Base-by-base conservation (phyloP, 2,797 vertebrate species). In the Ctenosaura bakeri region DNA sequence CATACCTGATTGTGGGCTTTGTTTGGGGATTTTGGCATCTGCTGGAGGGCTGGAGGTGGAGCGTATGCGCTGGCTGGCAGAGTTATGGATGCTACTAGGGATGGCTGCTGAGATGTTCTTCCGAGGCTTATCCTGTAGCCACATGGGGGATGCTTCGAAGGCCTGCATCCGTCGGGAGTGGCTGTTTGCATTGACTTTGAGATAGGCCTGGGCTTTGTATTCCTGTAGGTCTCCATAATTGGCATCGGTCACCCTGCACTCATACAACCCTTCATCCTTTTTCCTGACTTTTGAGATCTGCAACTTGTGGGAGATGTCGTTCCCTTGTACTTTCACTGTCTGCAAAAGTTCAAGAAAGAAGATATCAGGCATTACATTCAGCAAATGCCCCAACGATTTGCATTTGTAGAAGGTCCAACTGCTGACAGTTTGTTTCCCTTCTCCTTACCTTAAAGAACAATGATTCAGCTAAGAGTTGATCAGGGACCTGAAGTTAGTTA, bases 291-390 rank as follows among this genome's bases (percentile, higher is more conserved):
- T 98, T 94, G 98, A 98, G 93, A 99, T 98, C 97, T 99, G 98
- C 87, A 99, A 98, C 96, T 98, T 99, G 97, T 99, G 99, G 90
- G 99, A 99, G 97, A 99, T 99, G 96, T 99, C 98, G 32, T 99
- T 99, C 93, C 99, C 99, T 96, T 99, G 98, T 95, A 99, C 99
- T 94, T 99, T 99, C 94, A 99, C 99, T 94, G 99, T 99, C 99
- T 99, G 98, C 93, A 97, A 94, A 92, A 97, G 94, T 90, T 74
- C n/a, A 92, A 92, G 88, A 22, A 38, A 90, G 6, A 86, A 90
- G 86, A 52, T 1, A 52, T 91, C 26, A 86, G 35, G 0, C 91
- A 76, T 83, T 90, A 66, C 42, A 42, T 46, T 71, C 54, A 76
- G 20, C 14, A 83, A 38, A 24, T 13, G 16, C 46, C 32, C 13